A percentile compares a stretch with the other conserved stretches of the same genome.
phyloP scores from a whole-genome alignment of 2,888 invertebrate genomes.

The Pseudococcus longispinus region DNA sequence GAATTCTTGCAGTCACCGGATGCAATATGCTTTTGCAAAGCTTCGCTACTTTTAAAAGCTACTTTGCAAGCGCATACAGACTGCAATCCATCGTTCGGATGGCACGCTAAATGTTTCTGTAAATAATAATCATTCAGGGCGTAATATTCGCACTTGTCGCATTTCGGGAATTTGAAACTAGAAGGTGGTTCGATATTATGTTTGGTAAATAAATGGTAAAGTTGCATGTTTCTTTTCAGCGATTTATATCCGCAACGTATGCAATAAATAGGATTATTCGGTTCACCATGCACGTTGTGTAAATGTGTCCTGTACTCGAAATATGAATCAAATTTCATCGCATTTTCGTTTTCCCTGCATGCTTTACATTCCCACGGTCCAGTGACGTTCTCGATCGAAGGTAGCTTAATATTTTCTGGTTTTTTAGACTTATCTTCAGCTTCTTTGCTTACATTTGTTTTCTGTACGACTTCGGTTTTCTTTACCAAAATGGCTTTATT shows the following conservation, averaged over 20 bases:
- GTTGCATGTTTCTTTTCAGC: constrained; percentile 73
- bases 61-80: constrained; percentile 52
- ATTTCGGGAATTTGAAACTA: constrained; percentile 78
- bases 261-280: constrained; percentile 78
- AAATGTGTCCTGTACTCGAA: constrained; percentile 82
- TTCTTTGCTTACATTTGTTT: neutral
- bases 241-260: constrained; percentile 85
- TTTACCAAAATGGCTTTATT: constrained; percentile 47
- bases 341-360: constrained; percentile 71
- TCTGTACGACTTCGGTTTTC: neutral
- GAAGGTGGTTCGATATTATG: constrained; percentile 77
- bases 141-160: constrained; percentile 76
- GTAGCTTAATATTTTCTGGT: neutral
- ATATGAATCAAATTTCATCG: constrained; percentile 77
- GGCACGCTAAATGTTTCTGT: constrained; percentile 46
- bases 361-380: constrained; percentile 84
- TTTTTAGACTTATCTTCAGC: neutral
- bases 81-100: constrained; percentile 41
- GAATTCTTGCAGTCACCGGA: constrained; percentile 46
- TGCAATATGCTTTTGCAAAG: constrained; percentile 48
- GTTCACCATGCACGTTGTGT: constrained; percentile 78
- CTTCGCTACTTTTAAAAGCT: constrained; percentile 49
- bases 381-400: constrained; percentile 57
- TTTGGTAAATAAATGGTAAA: constrained; percentile 81
- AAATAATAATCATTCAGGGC: constrained; percentile 70